phyloP scores from a whole-genome alignment of 2,888 invertebrate species.

The Argyresthia albistria region DNA sequence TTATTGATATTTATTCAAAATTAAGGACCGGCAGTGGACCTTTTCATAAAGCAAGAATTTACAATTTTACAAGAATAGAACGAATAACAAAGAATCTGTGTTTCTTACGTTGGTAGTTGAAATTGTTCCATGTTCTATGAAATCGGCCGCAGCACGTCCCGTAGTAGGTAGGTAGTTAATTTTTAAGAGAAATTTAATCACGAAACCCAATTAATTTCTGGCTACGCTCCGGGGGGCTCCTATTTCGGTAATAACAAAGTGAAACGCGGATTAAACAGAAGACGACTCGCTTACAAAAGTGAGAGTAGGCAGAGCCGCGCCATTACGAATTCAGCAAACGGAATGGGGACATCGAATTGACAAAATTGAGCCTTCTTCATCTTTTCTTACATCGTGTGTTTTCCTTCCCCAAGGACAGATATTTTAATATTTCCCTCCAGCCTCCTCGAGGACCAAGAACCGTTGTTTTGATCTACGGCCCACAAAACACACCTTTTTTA shows the following conservation, averaged over 20 bases:
- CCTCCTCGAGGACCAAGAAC: conserved; percentile 32
- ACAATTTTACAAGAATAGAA: too few relatives aligned
- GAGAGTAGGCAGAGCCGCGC: conserved; percentile 20
- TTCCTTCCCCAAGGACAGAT: conserved; percentile 41
- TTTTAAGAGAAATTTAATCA: neutral
- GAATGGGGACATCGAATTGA: conserved; percentile 66
- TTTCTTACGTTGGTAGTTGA: too few relatives aligned
- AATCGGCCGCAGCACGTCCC: too few relatives aligned
- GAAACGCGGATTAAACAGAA: conserved; percentile 55
- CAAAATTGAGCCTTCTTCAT: conserved; percentile 62
- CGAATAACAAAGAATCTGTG: too few relatives aligned
- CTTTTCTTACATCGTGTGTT: conserved; percentile 58
- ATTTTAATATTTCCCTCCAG: conserved; percentile 50
- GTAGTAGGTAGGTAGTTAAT: too few relatives aligned
- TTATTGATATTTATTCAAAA: too few relatives aligned
- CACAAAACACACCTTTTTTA: conserved; percentile 41
- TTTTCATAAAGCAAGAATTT: too few relatives aligned
- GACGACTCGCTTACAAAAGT: conserved; percentile 46
- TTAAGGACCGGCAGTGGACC: too few relatives aligned
- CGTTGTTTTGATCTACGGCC: conserved; percentile 58
- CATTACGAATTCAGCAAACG: conserved; percentile 65
- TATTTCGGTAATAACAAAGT: neutral
- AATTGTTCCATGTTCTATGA: too few relatives aligned
- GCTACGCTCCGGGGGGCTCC: conserved; percentile 18
- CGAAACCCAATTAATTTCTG: conserved; percentile 39